Base-by-base conservation (phyloP, 2,113 vertebrate species). In the Cinclus mexicanus region DNA sequence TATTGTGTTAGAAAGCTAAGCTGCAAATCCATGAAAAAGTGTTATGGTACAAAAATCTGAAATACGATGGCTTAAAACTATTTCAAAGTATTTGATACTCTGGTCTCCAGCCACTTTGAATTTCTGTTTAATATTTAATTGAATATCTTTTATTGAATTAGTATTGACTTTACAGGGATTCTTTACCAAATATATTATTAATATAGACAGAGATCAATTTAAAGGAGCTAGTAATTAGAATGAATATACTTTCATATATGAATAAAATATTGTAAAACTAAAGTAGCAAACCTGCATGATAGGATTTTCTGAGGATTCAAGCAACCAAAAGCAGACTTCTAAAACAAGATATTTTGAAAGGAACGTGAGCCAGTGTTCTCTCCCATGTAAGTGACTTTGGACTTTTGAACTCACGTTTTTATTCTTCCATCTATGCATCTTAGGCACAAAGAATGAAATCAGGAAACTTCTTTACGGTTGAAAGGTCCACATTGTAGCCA, bases 31-130 rank as follows among this genome's bases (percentile, higher is more conserved):
- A 74, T 76, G 68, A 59, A 83, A 71, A 91, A 91, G 65, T 75
- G 90, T 88, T 92, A 50, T 8, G 85, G 90, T 78, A 92, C 69
- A 93, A 93, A 93, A 94, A 92, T 93, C 67, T 93, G 46, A 90
- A 95, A 52, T 82, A 61, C 0, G 14, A 68, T n/a, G 74, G 60
- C 44, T 92, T 39, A 83, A 11, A 76, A 57, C 41, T 94, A 52
- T 53, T 88, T 78, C 84, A 84, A 57, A 67, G 72, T 68, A 86
- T 76, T 96, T 90, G 91, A 60, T 53, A 82, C 28, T 78, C 37
- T 57, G 23, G 18, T 81, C 60, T 81, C 7, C 60, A 90, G 83
- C 56, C 68, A 92, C 65, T 60, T 71, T 75, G 63, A 94, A 87
- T 86, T 87, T 70, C 72, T 71, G 28, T 47, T 81, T 63, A 68